phyloP scores from a whole-genome alignment of 2,113 vertebrate genomes.

The Cricetomys ansorgei region DNA sequence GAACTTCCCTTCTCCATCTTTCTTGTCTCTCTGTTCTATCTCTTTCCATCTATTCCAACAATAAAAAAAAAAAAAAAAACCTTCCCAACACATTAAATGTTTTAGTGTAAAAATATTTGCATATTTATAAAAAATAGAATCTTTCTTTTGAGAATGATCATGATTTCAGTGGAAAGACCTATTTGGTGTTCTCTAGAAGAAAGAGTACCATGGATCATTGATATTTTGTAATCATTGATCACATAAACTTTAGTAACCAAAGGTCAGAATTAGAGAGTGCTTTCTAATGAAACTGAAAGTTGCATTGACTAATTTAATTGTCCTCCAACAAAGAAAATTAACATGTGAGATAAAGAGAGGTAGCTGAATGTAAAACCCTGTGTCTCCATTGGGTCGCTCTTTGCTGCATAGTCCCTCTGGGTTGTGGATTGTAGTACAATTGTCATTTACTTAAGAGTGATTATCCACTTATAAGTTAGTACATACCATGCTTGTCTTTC shows the following conservation, averaged over 20 bases:
- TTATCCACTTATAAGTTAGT: too few relatives aligned
- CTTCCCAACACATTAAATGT: background rate
- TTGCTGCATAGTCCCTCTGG: too few relatives aligned
- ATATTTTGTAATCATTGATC: background rate
- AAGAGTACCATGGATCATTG: background rate
- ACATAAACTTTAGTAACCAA: background rate
- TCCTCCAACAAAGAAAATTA: constrained; percentile 26
- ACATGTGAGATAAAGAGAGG: constrained; percentile 15
- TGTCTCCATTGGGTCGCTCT: too few relatives aligned
- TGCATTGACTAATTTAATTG: background rate
- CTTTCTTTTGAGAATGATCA: background rate
- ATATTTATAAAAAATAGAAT: background rate
- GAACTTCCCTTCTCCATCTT: too few relatives aligned
- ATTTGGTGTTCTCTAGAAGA: background rate
- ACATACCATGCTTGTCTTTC: too few relatives aligned
- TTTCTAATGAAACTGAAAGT: background rate
- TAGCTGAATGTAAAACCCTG: background rate
- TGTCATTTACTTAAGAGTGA: too few relatives aligned
- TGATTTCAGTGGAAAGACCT: background rate
- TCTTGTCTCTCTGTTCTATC: too few relatives aligned
- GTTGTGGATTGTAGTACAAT: too few relatives aligned
- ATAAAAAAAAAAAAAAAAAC: too few relatives aligned
- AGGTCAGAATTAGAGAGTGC: background rate
- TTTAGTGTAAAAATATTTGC: background rate
- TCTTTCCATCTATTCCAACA: too few relatives aligned